phyloP scores from a whole-genome alignment of 37 sponge, comb jelly and placozoan species.

The Agelas oroides region DNA sequence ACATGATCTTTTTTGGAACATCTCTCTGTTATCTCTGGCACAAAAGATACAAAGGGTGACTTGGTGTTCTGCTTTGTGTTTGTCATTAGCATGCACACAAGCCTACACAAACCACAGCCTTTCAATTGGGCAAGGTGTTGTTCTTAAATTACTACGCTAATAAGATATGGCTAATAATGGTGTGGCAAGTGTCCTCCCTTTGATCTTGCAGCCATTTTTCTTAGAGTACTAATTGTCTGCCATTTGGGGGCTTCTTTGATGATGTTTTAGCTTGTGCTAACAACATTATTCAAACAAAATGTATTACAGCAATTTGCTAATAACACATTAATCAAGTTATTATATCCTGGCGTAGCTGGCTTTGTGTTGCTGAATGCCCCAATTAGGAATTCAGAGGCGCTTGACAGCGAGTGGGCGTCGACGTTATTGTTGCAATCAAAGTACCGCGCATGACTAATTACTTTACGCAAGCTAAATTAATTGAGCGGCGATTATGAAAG shows the following conservation, averaged over 20 bases:
- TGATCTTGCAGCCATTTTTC: slow-evolving; percentile 11
- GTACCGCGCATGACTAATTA: background rate
- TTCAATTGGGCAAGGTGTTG: background rate
- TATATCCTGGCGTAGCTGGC: no score
- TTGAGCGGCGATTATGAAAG: background rate
- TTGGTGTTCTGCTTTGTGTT: no score
- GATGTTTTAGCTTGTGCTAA: no score
- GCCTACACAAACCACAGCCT: background rate
- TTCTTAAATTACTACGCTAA: background rate
- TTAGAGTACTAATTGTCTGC: slow-evolving; percentile 13
- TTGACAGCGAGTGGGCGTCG: slow-evolving; percentile 7
- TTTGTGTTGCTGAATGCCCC: background rate
- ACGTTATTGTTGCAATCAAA: slow-evolving; percentile 5
- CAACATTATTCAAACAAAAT: no score
- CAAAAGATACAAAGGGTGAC: no score
- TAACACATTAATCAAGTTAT: no score
- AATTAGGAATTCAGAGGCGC: background rate
- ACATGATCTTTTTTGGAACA: no score
- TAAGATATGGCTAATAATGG: background rate
- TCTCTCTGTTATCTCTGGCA: no score
- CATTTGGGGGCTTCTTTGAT: slow-evolving; percentile 19
- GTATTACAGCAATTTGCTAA: no score
- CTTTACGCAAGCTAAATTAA: background rate
- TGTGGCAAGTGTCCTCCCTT: slow-evolving; percentile 12
- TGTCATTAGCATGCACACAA: background rate